A percentile compares a stretch with the other conserved stretches of the same genome.
phyloP scores from a whole-genome alignment of 2,113 vertebrate genomes.

The Mohoua ochrocephala region DNA sequence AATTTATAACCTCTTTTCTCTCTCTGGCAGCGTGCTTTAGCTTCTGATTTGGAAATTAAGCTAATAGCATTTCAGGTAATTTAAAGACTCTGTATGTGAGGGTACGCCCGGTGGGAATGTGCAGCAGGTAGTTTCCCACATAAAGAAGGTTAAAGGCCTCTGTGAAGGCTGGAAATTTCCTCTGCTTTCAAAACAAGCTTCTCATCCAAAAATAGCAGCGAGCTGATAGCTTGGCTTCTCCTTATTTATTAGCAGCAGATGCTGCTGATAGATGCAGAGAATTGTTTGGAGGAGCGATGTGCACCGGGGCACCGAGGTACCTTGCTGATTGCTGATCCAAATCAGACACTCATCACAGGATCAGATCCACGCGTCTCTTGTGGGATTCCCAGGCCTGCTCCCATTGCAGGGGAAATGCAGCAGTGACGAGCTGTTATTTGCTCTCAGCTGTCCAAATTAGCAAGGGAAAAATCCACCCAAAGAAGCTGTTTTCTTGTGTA shows the following conservation, averaged over 20 bases:
- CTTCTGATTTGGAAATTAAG: not conserved
- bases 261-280: constrained; percentile 6
- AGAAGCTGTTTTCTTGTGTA: not conserved
- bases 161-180: constrained; percentile 42
- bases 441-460: not conserved
- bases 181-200: constrained; percentile 33
- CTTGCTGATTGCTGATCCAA: not conserved
- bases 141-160: not conserved
- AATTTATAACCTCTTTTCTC: not conserved
- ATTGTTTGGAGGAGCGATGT: not conserved
- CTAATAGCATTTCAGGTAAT: not conserved
- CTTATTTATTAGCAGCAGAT: constrained; percentile 47
- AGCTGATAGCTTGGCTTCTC: constrained; percentile 35
- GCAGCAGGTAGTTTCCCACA: constrained; percentile 2
- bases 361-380: not conserved
- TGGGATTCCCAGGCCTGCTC: not conserved
- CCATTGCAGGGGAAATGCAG: not conserved
- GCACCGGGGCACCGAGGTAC: not conserved
- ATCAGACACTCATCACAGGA: not conserved
- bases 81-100: not conserved
- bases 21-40: not conserved
- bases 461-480: not conserved
- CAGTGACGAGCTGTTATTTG: not conserved
- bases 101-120: not conserved
- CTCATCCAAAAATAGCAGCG: constrained; percentile 40